phyloP scores from a whole-genome alignment of 2,113 vertebrate species.

The Ciconia boyciana region DNA sequence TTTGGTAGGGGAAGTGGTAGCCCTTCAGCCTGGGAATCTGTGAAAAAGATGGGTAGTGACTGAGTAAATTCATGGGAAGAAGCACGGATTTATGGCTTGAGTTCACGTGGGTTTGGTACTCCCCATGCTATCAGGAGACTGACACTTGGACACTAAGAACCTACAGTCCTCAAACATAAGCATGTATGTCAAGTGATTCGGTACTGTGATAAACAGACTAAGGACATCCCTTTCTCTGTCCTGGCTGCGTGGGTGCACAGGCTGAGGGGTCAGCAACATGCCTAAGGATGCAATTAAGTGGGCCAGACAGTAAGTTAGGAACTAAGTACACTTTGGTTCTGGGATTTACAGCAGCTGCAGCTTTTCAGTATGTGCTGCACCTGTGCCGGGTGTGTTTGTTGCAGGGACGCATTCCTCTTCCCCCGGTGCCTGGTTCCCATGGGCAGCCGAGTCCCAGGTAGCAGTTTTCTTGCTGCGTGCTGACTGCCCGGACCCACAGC shows the following conservation, averaged over 20 bases:
- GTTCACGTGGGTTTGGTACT: neutral
- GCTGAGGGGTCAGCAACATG: fast-evolving
- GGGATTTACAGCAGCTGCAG: neutral
- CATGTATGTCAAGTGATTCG: neutral
- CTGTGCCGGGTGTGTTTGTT: neutral
- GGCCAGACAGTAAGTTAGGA: fast-evolving
- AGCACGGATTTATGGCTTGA: fast-evolving
- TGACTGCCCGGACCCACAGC: neutral
- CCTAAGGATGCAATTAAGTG: neutral
- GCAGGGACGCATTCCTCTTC: neutral
- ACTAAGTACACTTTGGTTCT: neutral
- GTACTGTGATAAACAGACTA: neutral
- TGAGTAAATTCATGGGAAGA: neutral
- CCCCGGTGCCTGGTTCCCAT: fast-evolving
- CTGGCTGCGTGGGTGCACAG: fast-evolving
- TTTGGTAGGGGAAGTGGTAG: neutral
- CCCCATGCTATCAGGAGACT: fast-evolving
- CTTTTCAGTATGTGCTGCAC: fast-evolving
- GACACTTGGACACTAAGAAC: neutral
- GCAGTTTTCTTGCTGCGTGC: neutral
- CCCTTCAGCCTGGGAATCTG: neutral
- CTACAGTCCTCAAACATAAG: fast-evolving
- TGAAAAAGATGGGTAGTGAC: neutral
- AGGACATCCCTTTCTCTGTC: neutral
- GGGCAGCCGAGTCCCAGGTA: neutral